These are phyloP conservation scores for Sandelia bainsii DNA, from an alignment of 2,797 vertebrate genomes.

Conservation along the genomic window DNA sequence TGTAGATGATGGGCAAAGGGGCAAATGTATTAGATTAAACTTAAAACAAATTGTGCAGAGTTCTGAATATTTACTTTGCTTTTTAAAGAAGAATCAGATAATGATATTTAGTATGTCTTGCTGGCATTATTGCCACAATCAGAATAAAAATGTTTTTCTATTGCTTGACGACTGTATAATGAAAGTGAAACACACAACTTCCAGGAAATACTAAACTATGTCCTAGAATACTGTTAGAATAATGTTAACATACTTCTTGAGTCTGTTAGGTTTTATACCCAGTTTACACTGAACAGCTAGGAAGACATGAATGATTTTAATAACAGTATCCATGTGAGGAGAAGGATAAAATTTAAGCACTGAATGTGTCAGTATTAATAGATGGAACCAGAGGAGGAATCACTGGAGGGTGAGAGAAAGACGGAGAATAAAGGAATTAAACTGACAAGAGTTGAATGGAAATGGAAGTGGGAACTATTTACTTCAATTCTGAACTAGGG, in stretches of 20 bases:
- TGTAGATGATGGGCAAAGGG: too few relatives aligned
- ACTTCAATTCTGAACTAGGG: conserved; percentile 57
- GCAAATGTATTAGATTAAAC: too few relatives aligned
- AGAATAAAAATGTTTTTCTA: background rate
- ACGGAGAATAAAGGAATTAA: conserved; percentile 54
- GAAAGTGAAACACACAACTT: background rate
- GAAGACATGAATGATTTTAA: conserved; percentile 46
- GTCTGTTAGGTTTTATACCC: conserved; percentile 29
- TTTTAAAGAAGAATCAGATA: background rate
- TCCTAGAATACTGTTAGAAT: conserved; percentile 29
- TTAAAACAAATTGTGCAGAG: too few relatives aligned
- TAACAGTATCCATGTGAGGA: conserved; percentile 37
- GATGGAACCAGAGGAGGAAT: conserved; percentile 44
- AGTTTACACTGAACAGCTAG: conserved; percentile 25
- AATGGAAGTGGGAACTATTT: conserved; percentile 68
- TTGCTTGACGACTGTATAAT: conserved; percentile 1
- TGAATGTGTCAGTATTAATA: conserved; percentile 56
- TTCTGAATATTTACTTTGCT: background rate
- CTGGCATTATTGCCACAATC: background rate
- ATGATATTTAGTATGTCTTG: background rate
- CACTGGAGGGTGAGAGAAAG: conserved; percentile 37
- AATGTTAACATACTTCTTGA: conserved; percentile 38
- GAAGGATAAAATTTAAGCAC: conserved; percentile 37
- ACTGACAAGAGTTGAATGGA: conserved; percentile 58
- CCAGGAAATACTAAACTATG: background rate